A percentile compares a stretch with the other conserved stretches of the same genome.
phyloP scores from a whole-genome alignment of 1,140 invertebrate genomes.

The Uloborus diversus region DNA sequence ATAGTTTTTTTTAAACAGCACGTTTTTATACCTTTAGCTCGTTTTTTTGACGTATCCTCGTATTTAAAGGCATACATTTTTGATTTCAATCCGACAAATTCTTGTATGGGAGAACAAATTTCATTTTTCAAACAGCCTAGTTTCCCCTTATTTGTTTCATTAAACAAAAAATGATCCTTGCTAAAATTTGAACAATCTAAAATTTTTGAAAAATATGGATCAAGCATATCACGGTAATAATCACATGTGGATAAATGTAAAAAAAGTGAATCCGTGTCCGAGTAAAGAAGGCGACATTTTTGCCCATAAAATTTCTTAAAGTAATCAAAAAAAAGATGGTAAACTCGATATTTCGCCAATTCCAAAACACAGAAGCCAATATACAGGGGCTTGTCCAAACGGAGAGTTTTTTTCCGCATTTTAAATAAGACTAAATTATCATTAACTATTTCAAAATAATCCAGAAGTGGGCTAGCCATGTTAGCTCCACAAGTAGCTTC shows the following conservation, averaged over 20 bases:
- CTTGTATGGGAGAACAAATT: background rate
- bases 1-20: background rate
- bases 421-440: background rate
- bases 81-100: background rate
- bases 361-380: background rate
- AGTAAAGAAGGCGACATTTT: background rate
- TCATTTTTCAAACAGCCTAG: background rate
- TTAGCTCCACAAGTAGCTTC: no score
- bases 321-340: background rate
- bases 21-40: background rate
- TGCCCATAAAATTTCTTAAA: background rate
- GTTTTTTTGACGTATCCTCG: background rate
- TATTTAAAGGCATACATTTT: background rate
- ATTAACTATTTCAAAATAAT: background rate
- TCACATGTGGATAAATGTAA: background rate
- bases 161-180: background rate
- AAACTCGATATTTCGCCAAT: background rate
- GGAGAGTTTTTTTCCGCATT: background rate
- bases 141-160: background rate
- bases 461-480: background rate
- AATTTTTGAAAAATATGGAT: background rate
- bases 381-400: background rate
- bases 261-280: background rate
- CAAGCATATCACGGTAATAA: background rate
- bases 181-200: background rate